These are phyloP conservation scores for Butorides virescens DNA, from an alignment of 2,113 vertebrate genomes.

Conservation along the genomic window DNA sequence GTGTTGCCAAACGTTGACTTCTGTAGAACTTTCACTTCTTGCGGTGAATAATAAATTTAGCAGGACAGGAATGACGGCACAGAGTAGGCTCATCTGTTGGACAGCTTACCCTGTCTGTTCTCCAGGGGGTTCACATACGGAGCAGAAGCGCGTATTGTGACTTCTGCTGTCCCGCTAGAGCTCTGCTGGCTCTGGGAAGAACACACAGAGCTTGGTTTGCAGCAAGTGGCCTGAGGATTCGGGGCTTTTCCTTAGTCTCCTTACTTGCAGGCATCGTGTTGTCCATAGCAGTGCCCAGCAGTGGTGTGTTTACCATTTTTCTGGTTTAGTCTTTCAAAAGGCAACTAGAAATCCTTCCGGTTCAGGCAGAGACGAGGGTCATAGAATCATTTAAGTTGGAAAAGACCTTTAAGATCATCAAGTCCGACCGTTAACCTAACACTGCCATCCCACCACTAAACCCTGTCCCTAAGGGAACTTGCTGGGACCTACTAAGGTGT, in stretches of 20 bases:
- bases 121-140: not conserved
- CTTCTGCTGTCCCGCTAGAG: not conserved
- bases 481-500: not conserved
- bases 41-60: not conserved
- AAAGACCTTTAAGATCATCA: too few species aligned
- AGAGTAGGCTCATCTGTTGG: not conserved
- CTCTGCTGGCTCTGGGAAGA: not conserved
- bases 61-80: not conserved
- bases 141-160: not conserved
- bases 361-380: not conserved
- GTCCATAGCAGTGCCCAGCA: not conserved
- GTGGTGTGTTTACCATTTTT: not conserved
- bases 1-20: not conserved
- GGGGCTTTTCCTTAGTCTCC: not conserved
- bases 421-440: too few species aligned
- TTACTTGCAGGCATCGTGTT: accelerated
- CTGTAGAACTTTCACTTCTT: not conserved
- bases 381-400: too few species aligned
- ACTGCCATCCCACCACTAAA: too few species aligned
- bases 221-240: not conserved
- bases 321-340: not conserved
- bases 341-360: accelerated
- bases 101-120: not conserved
- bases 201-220: not conserved
- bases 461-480: too few species aligned